A percentile compares a stretch with the other conserved stretches of the same genome.
phyloP scores from a whole-genome alignment of 1,140 invertebrate genomes.

The Macrobrachium rosenbergii region DNA sequence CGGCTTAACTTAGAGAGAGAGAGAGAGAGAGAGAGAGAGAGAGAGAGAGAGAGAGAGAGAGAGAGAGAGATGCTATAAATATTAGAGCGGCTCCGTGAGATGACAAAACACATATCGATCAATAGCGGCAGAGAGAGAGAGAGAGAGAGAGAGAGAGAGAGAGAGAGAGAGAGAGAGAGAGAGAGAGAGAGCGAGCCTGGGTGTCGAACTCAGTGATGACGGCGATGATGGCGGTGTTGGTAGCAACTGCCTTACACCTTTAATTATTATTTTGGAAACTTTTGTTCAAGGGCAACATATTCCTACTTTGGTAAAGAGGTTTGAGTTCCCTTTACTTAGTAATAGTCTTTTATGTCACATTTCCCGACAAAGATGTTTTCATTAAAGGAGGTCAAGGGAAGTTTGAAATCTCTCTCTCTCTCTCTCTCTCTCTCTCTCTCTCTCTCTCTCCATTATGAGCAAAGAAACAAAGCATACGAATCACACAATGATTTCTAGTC shows the following conservation, averaged over 20 bases:
- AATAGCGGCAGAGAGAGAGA: slow-evolving; percentile 16
- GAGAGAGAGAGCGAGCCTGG: background rate
- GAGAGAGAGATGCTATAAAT: background rate
- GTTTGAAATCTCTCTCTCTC: slow-evolving; percentile 22
- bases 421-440: background rate
- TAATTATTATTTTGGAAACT: too few relatives aligned
- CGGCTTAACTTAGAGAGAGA: background rate
- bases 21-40: background rate
- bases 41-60: background rate
- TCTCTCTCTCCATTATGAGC: too few relatives aligned
- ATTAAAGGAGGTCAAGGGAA: too few relatives aligned
- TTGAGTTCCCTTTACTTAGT: too few relatives aligned
- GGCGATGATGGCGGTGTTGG: too few relatives aligned
- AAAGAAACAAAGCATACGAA: too few relatives aligned
- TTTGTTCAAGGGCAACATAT: too few relatives aligned
- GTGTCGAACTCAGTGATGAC: background rate
- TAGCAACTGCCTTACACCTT: too few relatives aligned
- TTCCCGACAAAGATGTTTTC: too few relatives aligned
- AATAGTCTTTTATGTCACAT: too few relatives aligned
- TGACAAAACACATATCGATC: slow-evolving; percentile 3
- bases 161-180: slow-evolving; percentile 4
- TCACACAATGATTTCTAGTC: too few relatives aligned
- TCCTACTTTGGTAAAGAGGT: too few relatives aligned
- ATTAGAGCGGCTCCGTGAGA: background rate
- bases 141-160: slow-evolving; percentile 27